Percentiles rank a stretch among this genome's conserved stretches.
Conservation (phyloP, 2,797 vertebrate genomes). For the Alfaro cultratus region DNA sequence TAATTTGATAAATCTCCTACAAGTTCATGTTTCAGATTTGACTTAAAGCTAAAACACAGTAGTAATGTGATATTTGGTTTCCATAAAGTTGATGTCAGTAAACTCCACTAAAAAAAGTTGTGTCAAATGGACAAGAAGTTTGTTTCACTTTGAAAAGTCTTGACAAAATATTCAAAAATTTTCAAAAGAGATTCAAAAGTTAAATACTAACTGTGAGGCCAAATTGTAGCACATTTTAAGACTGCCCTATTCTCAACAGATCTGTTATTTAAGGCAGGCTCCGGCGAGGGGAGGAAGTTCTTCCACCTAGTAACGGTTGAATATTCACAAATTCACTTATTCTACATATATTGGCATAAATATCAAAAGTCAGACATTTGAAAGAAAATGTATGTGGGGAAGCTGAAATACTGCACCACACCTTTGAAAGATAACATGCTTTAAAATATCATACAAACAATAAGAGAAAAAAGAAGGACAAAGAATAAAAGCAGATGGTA, state of each 20-base stretch:
- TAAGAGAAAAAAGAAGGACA: not conserved
- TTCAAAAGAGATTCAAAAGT: not conserved
- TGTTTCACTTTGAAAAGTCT: not conserved
- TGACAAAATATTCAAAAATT: not conserved
- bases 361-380: no score
- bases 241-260: not conserved
- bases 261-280: no score
- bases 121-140: not conserved
- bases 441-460: not conserved
- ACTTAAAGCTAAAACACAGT: not conserved
- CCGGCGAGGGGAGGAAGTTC: no score
- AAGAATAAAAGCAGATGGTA: not conserved
- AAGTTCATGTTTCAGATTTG: not conserved
- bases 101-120: not conserved
- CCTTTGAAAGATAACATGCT: not conserved
- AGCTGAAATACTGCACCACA: not conserved
- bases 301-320: no score
- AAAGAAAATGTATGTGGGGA: no score
- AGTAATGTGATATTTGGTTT: not conserved
- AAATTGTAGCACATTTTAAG: not conserved
- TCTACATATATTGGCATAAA: no score
- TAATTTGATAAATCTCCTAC: not conserved
- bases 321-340: no score
- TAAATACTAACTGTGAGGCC: not conserved
- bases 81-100: not conserved